Conservation (phyloP, 2,797 vertebrate genomes). For the Muscicapa striata region DNA sequence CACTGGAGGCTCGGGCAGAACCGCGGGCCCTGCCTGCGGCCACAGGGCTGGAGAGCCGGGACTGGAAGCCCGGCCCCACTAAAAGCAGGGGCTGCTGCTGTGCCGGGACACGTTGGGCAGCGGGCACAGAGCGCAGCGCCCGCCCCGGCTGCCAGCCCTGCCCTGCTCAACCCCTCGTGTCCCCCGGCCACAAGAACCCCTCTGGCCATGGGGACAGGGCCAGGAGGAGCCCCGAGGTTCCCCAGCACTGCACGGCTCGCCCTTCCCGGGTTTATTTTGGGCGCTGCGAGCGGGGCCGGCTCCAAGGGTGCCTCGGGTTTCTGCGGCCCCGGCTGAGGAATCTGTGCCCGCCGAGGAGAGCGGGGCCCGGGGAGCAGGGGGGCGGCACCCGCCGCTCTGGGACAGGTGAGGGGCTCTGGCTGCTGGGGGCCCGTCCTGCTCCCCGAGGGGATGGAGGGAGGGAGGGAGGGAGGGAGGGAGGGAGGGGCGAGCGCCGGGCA, state of each 20-base stretch:
- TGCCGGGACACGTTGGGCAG: background rate
- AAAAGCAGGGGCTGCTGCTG: constrained; percentile 16
- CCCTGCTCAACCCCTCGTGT: background rate
- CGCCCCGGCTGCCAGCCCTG: fast-evolving
- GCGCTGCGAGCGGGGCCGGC: background rate
- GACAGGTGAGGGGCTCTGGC: background rate
- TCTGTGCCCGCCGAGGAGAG: background rate
- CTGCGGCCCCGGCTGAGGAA: background rate
- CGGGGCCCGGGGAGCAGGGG: background rate
- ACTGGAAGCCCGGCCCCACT: background rate
- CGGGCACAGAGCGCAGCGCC: fast-evolving
- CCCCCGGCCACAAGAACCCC: fast-evolving
- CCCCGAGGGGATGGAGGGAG: background rate
- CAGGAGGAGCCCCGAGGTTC: background rate
- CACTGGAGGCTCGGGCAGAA: too few species aligned
- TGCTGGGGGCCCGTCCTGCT: too few species aligned
- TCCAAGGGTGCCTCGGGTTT: background rate
- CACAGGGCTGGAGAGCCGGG: too few species aligned
- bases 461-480: too few species aligned
- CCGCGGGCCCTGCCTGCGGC: too few species aligned
- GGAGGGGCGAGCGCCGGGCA: background rate
- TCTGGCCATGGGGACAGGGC: fast-evolving
- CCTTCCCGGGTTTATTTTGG: background rate
- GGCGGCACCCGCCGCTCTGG: background rate
- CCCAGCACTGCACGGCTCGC: background rate